Evolutionary conservation across 1,140 invertebrate species (phyloP).

Genomic region (Cephus cinctus): DNA sequence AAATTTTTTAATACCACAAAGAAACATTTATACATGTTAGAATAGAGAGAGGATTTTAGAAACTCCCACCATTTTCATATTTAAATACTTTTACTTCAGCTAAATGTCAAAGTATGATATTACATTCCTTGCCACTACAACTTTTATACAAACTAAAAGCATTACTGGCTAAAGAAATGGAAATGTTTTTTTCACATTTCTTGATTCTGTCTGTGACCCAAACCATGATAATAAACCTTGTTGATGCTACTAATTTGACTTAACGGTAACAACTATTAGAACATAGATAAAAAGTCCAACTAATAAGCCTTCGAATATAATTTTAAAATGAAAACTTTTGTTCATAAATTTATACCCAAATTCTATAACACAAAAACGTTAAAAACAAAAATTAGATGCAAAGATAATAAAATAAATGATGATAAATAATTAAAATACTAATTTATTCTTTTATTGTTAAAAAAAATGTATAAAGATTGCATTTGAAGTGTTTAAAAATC

Average conservation of each 20-base stretch:
- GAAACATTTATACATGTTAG: not conserved
- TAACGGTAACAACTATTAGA: not conserved
- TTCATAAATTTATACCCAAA: not conserved
- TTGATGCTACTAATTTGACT: too few relatives aligned
- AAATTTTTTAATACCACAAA: too few relatives aligned
- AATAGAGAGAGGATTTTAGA: not conserved
- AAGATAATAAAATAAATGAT: not conserved
- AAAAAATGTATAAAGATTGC: not conserved
- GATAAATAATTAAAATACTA: not conserved
- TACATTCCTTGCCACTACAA: too few relatives aligned
- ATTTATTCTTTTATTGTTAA: not conserved
- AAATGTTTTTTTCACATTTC: too few relatives aligned
- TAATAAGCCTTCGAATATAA: not conserved
- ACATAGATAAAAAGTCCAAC: not conserved
- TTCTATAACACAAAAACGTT: not conserved
- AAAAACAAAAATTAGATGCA: not conserved
- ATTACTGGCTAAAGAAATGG: too few relatives aligned
- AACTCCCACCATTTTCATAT: not conserved
- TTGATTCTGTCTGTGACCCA: too few relatives aligned
- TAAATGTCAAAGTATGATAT: not conserved
- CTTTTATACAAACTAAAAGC: too few relatives aligned
- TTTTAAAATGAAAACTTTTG: conserved; percentile 2
- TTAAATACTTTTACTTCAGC: not conserved
- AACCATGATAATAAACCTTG: too few relatives aligned
- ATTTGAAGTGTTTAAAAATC: conserved; percentile 11